Evolutionary conservation across 1,140 invertebrate genomes (phyloP), one percentile per base, ranked within the genome.

Genomic region (Mizuhopecten yessoensis): DNA sequence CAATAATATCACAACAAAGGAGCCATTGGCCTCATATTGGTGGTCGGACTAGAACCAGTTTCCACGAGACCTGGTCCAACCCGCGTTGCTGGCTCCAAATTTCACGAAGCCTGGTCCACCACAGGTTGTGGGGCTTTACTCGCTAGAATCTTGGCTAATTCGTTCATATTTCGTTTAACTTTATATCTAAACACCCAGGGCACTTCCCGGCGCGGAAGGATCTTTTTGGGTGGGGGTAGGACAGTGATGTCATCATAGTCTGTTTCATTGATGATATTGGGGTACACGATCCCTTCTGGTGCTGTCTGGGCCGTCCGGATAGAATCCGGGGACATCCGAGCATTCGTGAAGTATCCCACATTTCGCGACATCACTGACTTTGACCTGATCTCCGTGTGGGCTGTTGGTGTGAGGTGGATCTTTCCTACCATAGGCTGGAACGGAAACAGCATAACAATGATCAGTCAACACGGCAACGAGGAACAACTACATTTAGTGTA

Each of bases 171-270:
- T 88, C 93, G 92, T 93, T 96, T 96, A 33, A 96, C 95, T 91
- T 96, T 96, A 90, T 95, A 96, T 88, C 95, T 89, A 93, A 94
- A 96, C 7, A 96, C 95, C 95, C 95, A 96, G 0, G 95, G 95
- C n/a, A 95, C 87, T 86, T 95, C 94, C 75, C 94, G 90, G 86
- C 89, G 91, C 23, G 95, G 94, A 89, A 95, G 75, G 87, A 95
- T 91, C 86, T 91, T 89, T 91, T 95, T 95, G 15, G 94, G 94
- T n/a, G 91, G 90, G 87, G 94, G 94, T 49, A 95, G 89, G 57
- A 92, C 89, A 90, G 94, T 95, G 23, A 95, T 91, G 90, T 95
- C 94, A 57, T 95, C 93, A 87, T 90, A 94, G 89, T 94, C 92
- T 15, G 91, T 93, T 86, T 94, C 93, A 34, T 91, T 49, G 49